These are phyloP conservation scores for Hippolais icterina DNA, from an alignment of 2,113 vertebrate species.

Conservation along the genomic window DNA sequence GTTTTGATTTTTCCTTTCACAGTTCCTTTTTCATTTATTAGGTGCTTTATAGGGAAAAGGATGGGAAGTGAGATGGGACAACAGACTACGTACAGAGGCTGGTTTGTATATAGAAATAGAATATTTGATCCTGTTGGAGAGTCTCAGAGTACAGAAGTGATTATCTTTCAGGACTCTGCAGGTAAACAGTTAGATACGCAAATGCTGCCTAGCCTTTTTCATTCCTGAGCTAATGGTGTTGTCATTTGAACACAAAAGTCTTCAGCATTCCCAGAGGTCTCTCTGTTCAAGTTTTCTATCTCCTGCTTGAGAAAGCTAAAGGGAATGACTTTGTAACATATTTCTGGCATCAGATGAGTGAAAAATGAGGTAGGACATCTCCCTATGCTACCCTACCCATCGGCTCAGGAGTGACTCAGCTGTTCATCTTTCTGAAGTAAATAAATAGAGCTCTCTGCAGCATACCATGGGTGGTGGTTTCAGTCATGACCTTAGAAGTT, in stretches of 20 bases:
- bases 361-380: background rate
- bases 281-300: background rate
- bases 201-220: background rate
- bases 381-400: background rate
- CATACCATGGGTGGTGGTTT: background rate
- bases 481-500: background rate
- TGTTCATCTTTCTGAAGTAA: conserved; percentile 10
- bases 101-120: background rate
- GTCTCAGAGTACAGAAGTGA: background rate
- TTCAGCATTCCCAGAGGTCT: background rate
- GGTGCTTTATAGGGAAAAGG: background rate
- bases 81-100: background rate
- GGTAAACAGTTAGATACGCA: background rate
- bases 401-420: background rate
- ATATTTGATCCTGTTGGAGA: background rate
- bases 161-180: background rate
- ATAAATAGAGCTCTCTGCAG: conserved; percentile 22
- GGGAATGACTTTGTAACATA: background rate
- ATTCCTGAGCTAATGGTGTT: background rate
- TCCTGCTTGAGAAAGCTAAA: background rate
- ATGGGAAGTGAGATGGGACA: background rate
- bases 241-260: background rate
- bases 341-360: conserved; percentile 39
- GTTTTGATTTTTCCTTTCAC: background rate
- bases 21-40: background rate